These are phyloP conservation scores for Cinclus mexicanus DNA, from an alignment of 2,113 vertebrate species.

Conservation along the genomic window DNA sequence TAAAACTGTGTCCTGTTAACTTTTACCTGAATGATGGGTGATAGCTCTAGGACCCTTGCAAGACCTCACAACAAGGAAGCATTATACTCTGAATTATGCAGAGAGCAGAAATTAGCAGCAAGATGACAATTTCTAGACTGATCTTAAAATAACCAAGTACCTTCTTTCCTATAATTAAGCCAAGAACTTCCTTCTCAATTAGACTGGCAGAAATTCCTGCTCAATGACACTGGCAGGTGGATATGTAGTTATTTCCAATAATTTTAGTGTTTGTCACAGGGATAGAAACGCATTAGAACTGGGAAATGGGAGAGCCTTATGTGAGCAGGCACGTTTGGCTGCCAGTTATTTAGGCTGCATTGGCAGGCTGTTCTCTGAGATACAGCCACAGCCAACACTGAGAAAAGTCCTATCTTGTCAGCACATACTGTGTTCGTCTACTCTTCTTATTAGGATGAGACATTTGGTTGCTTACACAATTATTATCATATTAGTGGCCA, in stretches of 20 bases:
- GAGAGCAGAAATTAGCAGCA: neutral
- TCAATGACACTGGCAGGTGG: conserved; percentile 13
- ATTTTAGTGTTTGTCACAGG: neutral
- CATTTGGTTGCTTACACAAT: neutral
- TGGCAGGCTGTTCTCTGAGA: neutral
- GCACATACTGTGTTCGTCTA: neutral
- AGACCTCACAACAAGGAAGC: neutral
- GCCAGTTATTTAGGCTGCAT: neutral
- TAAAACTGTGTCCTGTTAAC: neutral
- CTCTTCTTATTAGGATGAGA: neutral
- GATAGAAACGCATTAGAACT: neutral
- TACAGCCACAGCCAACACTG: neutral
- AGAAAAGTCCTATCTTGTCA: neutral
- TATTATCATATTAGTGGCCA: neutral
- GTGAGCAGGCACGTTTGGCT: neutral
- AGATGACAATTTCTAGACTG: neutral
- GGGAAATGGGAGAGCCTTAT: neutral
- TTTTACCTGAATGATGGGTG: neutral
- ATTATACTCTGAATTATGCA: neutral
- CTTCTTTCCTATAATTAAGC: conserved; percentile 30
- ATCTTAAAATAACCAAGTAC: conserved; percentile 26
- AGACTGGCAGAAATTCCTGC: neutral
- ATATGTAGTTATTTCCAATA: conserved; percentile 20
- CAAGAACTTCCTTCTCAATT: conserved; percentile 23
- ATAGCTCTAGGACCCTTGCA: neutral